Base-by-base conservation (phyloP, 2,113 vertebrate genomes). In the Clarias magur region DNA sequence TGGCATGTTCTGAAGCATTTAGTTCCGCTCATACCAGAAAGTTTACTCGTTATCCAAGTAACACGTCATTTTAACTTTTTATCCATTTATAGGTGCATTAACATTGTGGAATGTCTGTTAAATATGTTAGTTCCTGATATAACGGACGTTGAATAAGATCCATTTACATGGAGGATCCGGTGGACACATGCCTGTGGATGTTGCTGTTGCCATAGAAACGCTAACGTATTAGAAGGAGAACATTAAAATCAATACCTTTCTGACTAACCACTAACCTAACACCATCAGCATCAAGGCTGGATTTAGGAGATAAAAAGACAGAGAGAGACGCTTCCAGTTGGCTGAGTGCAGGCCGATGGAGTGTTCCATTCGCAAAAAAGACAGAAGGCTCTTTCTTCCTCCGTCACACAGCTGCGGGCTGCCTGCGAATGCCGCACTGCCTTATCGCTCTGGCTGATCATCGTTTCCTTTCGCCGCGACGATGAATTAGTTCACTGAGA, bases 321-420 rank as follows among this genome's bases (percentile, higher is more conserved):
- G 23, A 68, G 59, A n/a, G 30, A 27, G 83, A 25, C 38, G 27
- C 75, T 67, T 75, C 42, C 25, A 48, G n/a, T 30, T 72, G 27
- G 82, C 85, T 85, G 83, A 82, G n/a, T 80, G 34, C 68, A 30
- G 79, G 80, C 60, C 84, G 67, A 68, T 86, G 65, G 84, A 90
- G 63, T 38, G 56, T 62, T 70, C 48, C 48, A 65, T 59, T 16
- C 3, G 17, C 3, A 30, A 79, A 11, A 83, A 81, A 84, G 27
- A 90, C 80, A 89, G 80, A 88, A 17, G 83, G 67, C 21, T 9
- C 86, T 90, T 88, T 89, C 75, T 87, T 42, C 62, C 60, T 73
- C 62, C 23, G 25, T 38, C 76, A 80, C 30, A 81, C 86, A 90
- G 88, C 89, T 90, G 89, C 89, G 87, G 85, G 48, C 62, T 13